Evolutionary conservation across 2,797 vertebrate species (phyloP).

Genomic region (Ctenosaura bakeri): DNA sequence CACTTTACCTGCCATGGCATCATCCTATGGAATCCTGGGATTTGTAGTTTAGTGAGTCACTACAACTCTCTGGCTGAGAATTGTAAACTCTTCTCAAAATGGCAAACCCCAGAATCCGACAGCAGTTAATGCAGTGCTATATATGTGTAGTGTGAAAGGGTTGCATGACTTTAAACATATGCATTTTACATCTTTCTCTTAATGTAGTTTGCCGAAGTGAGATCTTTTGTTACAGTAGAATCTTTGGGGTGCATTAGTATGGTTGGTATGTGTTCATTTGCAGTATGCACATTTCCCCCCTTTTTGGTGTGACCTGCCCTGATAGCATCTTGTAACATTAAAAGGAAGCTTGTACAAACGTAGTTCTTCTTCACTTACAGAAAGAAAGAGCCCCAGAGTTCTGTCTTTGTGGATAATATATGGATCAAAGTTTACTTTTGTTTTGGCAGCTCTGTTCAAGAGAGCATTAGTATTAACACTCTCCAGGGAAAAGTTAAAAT

Average conservation of each 20-base stretch:
- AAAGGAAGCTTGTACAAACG: conserved; percentile 38
- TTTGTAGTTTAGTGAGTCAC: too few relatives aligned
- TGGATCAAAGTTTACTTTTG: conserved; percentile 66
- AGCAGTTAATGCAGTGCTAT: too few relatives aligned
- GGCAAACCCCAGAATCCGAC: too few relatives aligned
- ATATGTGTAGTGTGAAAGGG: too few relatives aligned
- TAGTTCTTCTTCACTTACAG: conserved; percentile 21
- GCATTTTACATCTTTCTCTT: background rate
- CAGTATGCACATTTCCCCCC: too few relatives aligned
- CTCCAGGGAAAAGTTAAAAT: conserved; percentile 68
- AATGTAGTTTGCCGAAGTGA: background rate
- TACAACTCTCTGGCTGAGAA: too few relatives aligned
- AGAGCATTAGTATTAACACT: conserved; percentile 66
- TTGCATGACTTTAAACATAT: too few relatives aligned
- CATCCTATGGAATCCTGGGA: too few relatives aligned
- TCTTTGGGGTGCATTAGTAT: conserved; percentile 41
- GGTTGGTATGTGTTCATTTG: conserved; percentile 25
- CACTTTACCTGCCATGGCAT: too few relatives aligned
- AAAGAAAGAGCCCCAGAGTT: conserved; percentile 21
- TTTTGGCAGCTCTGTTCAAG: conserved; percentile 49
- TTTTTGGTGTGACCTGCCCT: conserved; percentile 22
- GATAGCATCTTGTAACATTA: conserved; percentile 28
- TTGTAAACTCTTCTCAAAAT: too few relatives aligned
- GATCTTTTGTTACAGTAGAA: background rate
- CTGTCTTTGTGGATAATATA: conserved; percentile 55